These are phyloP conservation scores for Cyphomyrus discorhynchus DNA, from an alignment of 2,113 vertebrate genomes.

Conservation along the genomic window DNA sequence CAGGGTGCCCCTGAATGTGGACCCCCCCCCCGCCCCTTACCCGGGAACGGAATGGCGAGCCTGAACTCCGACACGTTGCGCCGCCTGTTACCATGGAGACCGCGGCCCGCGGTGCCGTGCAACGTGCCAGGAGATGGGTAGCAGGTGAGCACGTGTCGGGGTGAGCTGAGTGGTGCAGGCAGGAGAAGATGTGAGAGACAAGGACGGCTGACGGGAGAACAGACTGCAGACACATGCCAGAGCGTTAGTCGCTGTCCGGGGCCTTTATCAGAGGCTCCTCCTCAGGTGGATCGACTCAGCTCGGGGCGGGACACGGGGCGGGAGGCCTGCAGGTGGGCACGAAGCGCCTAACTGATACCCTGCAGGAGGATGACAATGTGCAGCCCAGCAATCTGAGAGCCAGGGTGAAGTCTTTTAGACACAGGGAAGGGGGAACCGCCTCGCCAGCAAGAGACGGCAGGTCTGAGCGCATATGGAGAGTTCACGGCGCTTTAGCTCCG, in stretches of 20 bases:
- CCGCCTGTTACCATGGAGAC: conserved; percentile 11
- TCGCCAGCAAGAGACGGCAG: neutral
- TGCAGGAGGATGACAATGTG: neutral
- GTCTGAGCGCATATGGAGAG: neutral
- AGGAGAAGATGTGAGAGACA: neutral
- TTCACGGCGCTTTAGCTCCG: neutral
- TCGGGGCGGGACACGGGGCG: neutral
- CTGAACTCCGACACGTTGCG: neutral
- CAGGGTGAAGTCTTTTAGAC: neutral
- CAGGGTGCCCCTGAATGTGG: neutral
- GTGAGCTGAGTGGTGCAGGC: neutral
- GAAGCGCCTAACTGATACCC: no score
- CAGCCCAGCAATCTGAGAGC: neutral
- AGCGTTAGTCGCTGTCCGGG: neutral
- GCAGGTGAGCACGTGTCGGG: neutral
- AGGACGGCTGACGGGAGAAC: neutral
- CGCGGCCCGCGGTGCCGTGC: neutral
- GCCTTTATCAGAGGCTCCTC: neutral
- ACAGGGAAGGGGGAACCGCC: neutral
- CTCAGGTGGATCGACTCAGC: neutral
- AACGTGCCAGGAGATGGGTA: neutral
- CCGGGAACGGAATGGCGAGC: neutral
- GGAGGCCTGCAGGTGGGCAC: neutral
- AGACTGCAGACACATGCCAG: neutral
- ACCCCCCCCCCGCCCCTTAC: neutral